Percentiles rank a stretch among this genome's conserved stretches.
phyloP scores from a whole-genome alignment of 2,888 invertebrate genomes.

The Hyles lineata region DNA sequence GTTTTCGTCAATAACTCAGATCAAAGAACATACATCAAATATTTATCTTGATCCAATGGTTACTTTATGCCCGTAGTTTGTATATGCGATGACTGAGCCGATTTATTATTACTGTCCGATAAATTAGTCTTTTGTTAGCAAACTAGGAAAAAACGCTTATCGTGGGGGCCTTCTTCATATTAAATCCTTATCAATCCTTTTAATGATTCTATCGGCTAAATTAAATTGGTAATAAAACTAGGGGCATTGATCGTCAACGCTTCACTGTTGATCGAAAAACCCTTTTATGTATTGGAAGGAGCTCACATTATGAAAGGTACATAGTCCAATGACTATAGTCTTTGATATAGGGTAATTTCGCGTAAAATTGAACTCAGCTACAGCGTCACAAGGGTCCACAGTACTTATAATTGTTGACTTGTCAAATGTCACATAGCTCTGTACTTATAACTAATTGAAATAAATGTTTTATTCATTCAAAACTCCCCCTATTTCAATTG shows the following conservation, averaged over 20 bases:
- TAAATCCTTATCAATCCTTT: background rate
- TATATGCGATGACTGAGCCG: background rate
- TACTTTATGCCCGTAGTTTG: background rate
- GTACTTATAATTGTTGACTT: conserved; percentile 6
- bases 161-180: background rate
- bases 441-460: background rate
- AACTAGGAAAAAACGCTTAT: background rate
- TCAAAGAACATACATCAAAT: background rate
- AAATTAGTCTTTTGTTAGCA: background rate
- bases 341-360: background rate
- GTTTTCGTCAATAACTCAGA: background rate
- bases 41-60: no score
- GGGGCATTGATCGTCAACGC: background rate
- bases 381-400: background rate
- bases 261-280: background rate
- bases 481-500: background rate
- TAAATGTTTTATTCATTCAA: background rate
- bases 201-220: background rate
- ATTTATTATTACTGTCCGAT: background rate
- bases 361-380: background rate
- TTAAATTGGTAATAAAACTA: background rate
- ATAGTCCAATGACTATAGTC: background rate
- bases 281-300: background rate
- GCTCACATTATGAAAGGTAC: background rate
- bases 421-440: conserved; percentile 7